These are phyloP conservation scores for Eupithecia dodoneata DNA, from an alignment of 2,888 invertebrate species.

Conservation along the genomic window DNA sequence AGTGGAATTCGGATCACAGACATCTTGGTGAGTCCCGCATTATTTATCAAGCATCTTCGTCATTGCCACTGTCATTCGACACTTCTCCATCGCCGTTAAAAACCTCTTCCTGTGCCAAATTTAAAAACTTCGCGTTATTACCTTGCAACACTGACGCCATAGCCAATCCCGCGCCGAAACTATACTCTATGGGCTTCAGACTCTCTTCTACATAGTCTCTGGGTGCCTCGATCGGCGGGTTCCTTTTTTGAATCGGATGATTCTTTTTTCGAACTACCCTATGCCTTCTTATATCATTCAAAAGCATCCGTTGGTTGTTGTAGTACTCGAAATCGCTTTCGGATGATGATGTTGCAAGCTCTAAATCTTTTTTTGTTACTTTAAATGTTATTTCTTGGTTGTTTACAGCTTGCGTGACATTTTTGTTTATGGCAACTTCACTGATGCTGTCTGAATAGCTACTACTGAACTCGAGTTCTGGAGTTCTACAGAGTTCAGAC, in stretches of 20 bases:
- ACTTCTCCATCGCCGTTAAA: conserved; percentile 79
- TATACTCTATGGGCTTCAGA: conserved; percentile 76
- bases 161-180: conserved; percentile 77
- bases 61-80: conserved; percentile 78
- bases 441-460: conserved; percentile 56
- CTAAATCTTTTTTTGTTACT: conserved; percentile 68
- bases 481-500: conserved; percentile 8
- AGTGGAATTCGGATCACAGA: neutral
- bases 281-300: conserved; percentile 68
- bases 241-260: conserved; percentile 49
- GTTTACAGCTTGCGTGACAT: conserved; percentile 47
- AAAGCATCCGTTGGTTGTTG: conserved; percentile 54
- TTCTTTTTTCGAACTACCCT: conserved; percentile 69
- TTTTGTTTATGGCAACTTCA: conserved; percentile 52
- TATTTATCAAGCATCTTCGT: conserved; percentile 59
- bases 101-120: conserved; percentile 69
- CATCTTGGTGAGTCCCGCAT: neutral
- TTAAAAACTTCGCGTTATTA: conserved; percentile 56
- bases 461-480: conserved; percentile 47
- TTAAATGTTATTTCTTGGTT: conserved; percentile 49
- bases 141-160: conserved; percentile 78
- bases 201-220: conserved; percentile 71
- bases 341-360: conserved; percentile 64
- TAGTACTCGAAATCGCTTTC: conserved; percentile 68
- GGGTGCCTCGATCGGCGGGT: conserved; percentile 27